Base-by-base conservation (phyloP, 2,888 invertebrate genomes). In the Mimumesa dahlbomi region DNA sequence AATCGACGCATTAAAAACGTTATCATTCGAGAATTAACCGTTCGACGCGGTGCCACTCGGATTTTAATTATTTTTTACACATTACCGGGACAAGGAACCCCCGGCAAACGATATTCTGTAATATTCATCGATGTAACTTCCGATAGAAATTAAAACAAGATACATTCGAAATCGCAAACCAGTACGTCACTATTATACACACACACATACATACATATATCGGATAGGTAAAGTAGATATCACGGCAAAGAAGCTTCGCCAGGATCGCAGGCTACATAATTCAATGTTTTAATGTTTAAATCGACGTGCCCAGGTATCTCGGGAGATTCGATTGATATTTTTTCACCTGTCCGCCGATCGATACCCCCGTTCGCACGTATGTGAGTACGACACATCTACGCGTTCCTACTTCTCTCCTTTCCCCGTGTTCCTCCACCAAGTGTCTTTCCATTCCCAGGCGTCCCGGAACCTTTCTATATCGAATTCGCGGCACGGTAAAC, bases 401-500 rank as follows among this genome's bases (percentile, higher is more conserved):
- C 25, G 19, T 5, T 18, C 19, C 50, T 5, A 19, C 14, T n/a
- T 5, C 34, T 21, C 13, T 36, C 19, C 14, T 18, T 29, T 11
- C 36, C 38, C n/a, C 46, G 50, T 64, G 53, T 75, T 67, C 69
- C 49, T 38, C 50, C 61, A 34, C 58, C 54, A 59, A 62, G 54
- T 54, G 64, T 64, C 69, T 61, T 59, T 62, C 63, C 73, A 50
- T 73, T 68, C 36, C 68, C 43, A 45, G 66, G 45, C 63, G 64
- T 66, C 71, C 62, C 65, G 54, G 46, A 40, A 19, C 57, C 42
- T 46, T 21, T 38, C 49, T 45, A 68, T 76, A 76, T 75, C 74
- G 77, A 67, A 81, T 81, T 81, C 80, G 70, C 48, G 69, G 74
- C 80, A 81, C 80, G 80, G 57, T 66, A 76, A 71, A 57, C 72